phyloP scores from a whole-genome alignment of 2,797 vertebrate species.

The Chrysocyon brachyurus region DNA sequence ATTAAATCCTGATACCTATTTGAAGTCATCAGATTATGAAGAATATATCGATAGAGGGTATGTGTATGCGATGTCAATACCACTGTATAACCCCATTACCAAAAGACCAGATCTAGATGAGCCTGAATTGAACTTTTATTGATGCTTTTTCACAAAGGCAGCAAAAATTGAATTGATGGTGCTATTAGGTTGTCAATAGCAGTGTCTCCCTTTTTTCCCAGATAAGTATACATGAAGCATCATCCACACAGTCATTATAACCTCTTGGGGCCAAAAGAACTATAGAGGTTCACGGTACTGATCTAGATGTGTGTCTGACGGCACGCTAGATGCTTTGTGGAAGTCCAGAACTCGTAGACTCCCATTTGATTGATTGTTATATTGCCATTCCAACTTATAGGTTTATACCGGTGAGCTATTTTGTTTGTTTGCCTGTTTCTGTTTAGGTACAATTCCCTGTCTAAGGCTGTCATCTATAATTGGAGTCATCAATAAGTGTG shows the following conservation, averaged over 20 bases:
- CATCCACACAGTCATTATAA: slow-evolving; percentile 31
- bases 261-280: slow-evolving; percentile 31
- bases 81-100: slow-evolving; percentile 75
- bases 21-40: slow-evolving; percentile 62
- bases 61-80: slow-evolving; percentile 1
- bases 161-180: slow-evolving; percentile 82
- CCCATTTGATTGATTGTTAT: background rate
- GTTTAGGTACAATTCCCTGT: background rate
- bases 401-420: background rate
- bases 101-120: slow-evolving; percentile 69
- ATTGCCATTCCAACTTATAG: background rate
- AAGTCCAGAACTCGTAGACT: background rate
- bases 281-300: slow-evolving; percentile 12
- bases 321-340: background rate
- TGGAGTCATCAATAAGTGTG: background rate
- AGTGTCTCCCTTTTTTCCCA: slow-evolving; percentile 72
- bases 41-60: slow-evolving; percentile 68
- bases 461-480: background rate
- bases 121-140: slow-evolving; percentile 75
- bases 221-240: slow-evolving; percentile 68
- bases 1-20: slow-evolving; percentile 44
- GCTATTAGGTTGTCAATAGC: slow-evolving; percentile 82
- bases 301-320: background rate
- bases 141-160: slow-evolving; percentile 80
- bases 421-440: slow-evolving; percentile 36